Conservation (phyloP, 1,140 invertebrate genomes). For the Oncopodura yosiiana region DNA sequence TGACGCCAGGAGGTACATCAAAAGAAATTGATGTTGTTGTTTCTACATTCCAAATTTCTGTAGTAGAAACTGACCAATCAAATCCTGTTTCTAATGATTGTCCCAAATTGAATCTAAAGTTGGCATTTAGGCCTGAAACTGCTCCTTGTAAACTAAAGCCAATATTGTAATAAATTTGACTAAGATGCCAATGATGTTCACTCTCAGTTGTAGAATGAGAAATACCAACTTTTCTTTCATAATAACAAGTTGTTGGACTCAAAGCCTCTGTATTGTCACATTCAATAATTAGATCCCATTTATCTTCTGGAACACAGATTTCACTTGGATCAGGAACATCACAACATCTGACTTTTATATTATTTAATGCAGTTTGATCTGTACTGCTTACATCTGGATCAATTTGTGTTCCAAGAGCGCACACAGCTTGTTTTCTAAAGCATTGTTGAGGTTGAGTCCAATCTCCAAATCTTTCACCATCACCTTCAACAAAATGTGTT, state of each 20-base stretch:
- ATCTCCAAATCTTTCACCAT: conserved; percentile 9
- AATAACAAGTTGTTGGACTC: conserved; percentile 14
- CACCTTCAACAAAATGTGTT: conserved; percentile 8
- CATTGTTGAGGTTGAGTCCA: conserved; percentile 19
- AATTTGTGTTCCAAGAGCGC: conserved; percentile 25
- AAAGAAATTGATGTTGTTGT: neutral
- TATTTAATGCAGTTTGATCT: conserved; percentile 15
- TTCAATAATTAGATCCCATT: conserved; percentile 23
- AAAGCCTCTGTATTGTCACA: conserved; percentile 27
- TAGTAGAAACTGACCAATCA: conserved; percentile 1
- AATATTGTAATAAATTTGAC: neutral
- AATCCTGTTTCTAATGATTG: neutral
- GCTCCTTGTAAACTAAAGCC: neutral
- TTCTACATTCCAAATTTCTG: conserved; percentile 11
- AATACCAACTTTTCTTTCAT: conserved; percentile 13
- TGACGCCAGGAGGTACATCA: conserved; percentile 1
- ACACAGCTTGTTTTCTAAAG: conserved; percentile 13
- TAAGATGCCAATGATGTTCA: neutral
- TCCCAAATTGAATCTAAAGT: conserved; percentile 1
- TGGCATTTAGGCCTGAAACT: neutral
- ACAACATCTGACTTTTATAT: conserved; percentile 22
- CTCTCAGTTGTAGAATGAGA: conserved; percentile 1
- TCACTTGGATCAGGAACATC: conserved; percentile 21
- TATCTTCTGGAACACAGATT: conserved; percentile 19
- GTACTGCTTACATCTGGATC: neutral